phyloP scores from a whole-genome alignment of 2,888 invertebrate genomes.

The Heliconius cydno region DNA sequence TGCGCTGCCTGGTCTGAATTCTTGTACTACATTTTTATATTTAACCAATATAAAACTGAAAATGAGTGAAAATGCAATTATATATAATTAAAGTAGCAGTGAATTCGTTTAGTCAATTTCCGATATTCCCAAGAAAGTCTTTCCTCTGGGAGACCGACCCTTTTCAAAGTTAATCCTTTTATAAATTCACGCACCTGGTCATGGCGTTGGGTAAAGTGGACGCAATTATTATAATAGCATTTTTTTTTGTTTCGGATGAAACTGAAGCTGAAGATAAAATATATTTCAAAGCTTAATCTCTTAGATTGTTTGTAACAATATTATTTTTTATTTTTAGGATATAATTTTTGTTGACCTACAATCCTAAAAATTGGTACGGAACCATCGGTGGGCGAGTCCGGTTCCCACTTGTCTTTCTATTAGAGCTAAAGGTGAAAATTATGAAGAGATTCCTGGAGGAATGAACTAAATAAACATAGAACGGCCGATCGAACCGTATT shows the following conservation, averaged over 20 bases:
- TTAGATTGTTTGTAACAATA: background rate
- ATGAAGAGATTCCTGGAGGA: background rate
- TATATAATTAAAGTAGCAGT: too few relatives aligned
- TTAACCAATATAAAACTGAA: background rate
- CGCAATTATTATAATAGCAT: conserved; percentile 12
- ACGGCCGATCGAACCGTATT: background rate
- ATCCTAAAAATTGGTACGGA: too few relatives aligned
- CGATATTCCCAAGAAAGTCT: conserved; percentile 9
- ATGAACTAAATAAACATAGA: background rate
- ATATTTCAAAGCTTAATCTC: background rate
- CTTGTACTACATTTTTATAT: background rate
- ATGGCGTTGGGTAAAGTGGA: conserved; percentile 20
- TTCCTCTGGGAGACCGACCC: conserved; percentile 14
- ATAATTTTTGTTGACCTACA: too few relatives aligned
- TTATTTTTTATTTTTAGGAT: background rate
- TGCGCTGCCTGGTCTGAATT: background rate
- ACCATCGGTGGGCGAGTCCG: too few relatives aligned
- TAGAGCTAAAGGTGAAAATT: background rate
- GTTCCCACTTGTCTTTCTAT: background rate
- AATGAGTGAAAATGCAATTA: conserved; percentile 4
- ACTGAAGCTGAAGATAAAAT: background rate
- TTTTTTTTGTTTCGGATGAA: background rate
- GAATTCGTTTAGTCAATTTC: conserved; percentile 8
- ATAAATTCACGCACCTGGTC: conserved; percentile 25
- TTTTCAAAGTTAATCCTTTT: conserved; percentile 22